Evolutionary conservation across 1,140 invertebrate genomes (phyloP).

Genomic region (Ceratoteleas bidentatus): DNA sequence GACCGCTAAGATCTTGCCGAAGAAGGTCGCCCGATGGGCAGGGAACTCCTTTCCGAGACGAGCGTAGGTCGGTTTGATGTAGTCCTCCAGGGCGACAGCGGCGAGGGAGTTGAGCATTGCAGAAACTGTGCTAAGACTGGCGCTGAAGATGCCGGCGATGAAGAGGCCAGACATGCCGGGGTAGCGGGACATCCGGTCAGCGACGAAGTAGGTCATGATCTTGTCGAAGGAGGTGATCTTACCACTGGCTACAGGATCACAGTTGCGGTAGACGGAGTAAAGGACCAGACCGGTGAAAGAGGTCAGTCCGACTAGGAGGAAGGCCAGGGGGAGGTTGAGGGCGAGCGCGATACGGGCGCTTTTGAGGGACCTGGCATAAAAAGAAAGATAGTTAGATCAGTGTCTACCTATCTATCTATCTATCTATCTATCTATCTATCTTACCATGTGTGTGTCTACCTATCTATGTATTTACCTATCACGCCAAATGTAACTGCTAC

Average conservation of each 20-base stretch:
- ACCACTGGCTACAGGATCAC: slow-evolving; percentile 86
- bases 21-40: slow-evolving; percentile 76
- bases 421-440: too few species aligned
- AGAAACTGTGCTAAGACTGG: slow-evolving; percentile 92
- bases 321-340: slow-evolving; percentile 86
- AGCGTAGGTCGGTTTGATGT: slow-evolving; percentile 82
- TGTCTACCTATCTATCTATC: too few species aligned
- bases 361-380: slow-evolving; percentile 81
- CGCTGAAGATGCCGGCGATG: slow-evolving; percentile 84
- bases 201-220: slow-evolving; percentile 84
- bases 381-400: too few species aligned
- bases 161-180: slow-evolving; percentile 86
- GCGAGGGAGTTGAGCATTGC: slow-evolving; percentile 92
- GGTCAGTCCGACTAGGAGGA: slow-evolving; percentile 84
- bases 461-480: too few species aligned
- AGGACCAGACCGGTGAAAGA: slow-evolving; percentile 89
- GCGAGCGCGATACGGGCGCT: slow-evolving; percentile 85
- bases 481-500: too few species aligned
- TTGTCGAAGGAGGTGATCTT: slow-evolving; percentile 80
- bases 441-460: too few species aligned
- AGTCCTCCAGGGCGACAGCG: slow-evolving; percentile 92
- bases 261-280: slow-evolving; percentile 87
- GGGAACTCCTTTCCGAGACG: slow-evolving; percentile 65
- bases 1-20: slow-evolving; percentile 84
- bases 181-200: slow-evolving; percentile 85